Conservation (phyloP, 2,888 invertebrate species). For the Zeuzera pyrina region DNA sequence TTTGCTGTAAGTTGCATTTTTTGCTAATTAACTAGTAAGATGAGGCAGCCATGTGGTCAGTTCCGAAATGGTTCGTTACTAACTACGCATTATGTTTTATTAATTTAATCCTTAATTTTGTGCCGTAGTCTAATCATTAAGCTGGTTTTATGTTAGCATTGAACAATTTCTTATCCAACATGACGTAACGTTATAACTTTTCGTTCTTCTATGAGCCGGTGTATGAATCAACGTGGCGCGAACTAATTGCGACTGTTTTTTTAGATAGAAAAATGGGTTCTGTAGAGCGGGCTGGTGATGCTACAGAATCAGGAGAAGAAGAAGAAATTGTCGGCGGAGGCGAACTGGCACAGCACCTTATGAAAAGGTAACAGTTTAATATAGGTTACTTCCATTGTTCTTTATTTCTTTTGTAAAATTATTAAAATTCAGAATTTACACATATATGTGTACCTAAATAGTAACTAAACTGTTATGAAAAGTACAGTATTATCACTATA, state of each 20-base stretch:
- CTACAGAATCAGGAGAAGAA: conserved; percentile 78
- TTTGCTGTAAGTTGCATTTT: conserved; percentile 19
- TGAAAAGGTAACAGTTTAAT: conserved; percentile 67
- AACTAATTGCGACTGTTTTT: conserved; percentile 24
- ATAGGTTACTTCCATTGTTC: no score
- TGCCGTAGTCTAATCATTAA: conserved; percentile 9
- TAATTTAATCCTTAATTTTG: conserved; percentile 12
- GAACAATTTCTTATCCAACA: not conserved
- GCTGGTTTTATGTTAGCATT: conserved; percentile 11
- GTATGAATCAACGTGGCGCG: conserved; percentile 55
- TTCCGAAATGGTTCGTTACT: conserved; percentile 34
- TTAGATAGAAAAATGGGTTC: conserved; percentile 73
- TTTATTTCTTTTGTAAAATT: no score
- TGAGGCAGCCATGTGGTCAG: conserved; percentile 59
- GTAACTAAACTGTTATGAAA: no score
- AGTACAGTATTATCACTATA: no score
- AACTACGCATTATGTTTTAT: conserved; percentile 66
- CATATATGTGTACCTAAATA: no score
- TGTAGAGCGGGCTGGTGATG: conserved; percentile 77
- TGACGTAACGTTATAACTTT: not conserved
- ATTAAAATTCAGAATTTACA: no score
- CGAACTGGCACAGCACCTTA: conserved; percentile 53
- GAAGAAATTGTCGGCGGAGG: conserved; percentile 73
- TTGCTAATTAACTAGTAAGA: conserved; percentile 18
- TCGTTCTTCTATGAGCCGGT: conserved; percentile 27